These are phyloP conservation scores for Drosophila neonasuta DNA, from an alignment of 2,888 invertebrate species.

Conservation along the genomic window DNA sequence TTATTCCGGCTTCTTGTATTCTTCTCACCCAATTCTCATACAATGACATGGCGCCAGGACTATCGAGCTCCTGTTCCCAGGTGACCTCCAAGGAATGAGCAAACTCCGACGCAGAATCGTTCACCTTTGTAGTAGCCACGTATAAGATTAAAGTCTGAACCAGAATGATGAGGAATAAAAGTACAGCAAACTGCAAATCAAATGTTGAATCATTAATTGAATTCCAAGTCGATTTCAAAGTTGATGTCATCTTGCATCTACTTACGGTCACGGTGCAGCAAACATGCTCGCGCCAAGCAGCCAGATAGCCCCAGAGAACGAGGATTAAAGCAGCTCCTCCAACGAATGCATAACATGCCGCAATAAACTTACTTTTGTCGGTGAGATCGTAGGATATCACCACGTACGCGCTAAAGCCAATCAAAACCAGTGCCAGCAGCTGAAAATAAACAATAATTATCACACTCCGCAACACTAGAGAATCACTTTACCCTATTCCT, in stretches of 20 bases:
- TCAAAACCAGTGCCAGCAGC: conserved; percentile 74
- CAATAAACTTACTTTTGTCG: conserved; percentile 45
- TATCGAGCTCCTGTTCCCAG: conserved; percentile 81
- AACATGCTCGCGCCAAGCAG: conserved; percentile 92
- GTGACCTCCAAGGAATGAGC: conserved; percentile 79
- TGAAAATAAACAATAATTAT: conserved; percentile 32
- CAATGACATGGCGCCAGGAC: conserved; percentile 76
- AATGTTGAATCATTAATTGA: conserved; percentile 60
- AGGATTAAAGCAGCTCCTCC: conserved; percentile 82
- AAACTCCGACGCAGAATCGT: no score
- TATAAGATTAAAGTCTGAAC: conserved; percentile 54
- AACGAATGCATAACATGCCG: conserved; percentile 63
- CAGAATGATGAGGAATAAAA: conserved; percentile 67
- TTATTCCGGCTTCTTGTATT: background rate
- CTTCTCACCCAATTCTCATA: conserved; percentile 77
- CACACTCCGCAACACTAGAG: background rate
- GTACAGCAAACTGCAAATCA: conserved; percentile 82
- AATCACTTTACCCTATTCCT: conserved; percentile 9
- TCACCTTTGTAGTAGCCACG: no score
- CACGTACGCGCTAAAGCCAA: conserved; percentile 73
- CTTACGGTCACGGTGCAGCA: conserved; percentile 93
- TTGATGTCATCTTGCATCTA: conserved; percentile 24
- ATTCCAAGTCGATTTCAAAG: background rate
- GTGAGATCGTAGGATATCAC: conserved; percentile 65
- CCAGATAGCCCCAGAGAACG: conserved; percentile 94